phyloP scores from a whole-genome alignment of 2,113 vertebrate species.

The Malurus elegans region DNA sequence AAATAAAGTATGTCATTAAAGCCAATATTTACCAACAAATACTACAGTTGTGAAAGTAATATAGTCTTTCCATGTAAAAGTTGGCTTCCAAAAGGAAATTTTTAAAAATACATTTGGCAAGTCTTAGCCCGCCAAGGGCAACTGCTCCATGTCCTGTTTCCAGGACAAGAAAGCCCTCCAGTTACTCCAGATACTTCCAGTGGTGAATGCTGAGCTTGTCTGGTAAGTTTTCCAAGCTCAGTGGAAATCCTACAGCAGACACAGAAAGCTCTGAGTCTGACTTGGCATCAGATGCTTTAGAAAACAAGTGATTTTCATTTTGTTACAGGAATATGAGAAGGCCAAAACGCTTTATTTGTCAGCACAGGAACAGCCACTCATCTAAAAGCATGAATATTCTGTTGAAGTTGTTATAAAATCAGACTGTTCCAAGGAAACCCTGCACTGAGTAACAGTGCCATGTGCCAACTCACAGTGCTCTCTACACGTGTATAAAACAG shows the following conservation, averaged over 20 bases:
- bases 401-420: slow-evolving; percentile 6
- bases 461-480: background rate
- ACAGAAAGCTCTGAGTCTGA: slow-evolving; percentile 43
- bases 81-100: slow-evolving; percentile 29
- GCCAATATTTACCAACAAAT: slow-evolving; percentile 10
- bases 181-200: slow-evolving; percentile 2
- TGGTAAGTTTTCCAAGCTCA: background rate
- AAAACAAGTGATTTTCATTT: slow-evolving; percentile 46
- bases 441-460: background rate
- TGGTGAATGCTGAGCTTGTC: slow-evolving; percentile 49
- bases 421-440: slow-evolving; percentile 4
- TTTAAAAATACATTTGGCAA: background rate
- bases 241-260: slow-evolving; percentile 39
- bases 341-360: slow-evolving; percentile 29
- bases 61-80: background rate
- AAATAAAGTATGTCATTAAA: background rate
- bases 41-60: background rate
- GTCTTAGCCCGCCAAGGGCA: background rate
- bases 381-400: slow-evolving; percentile 4
- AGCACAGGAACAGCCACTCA: slow-evolving; percentile 23
- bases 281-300: slow-evolving; percentile 28
- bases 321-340: background rate
- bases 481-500: background rate
- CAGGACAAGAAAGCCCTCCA: slow-evolving; percentile 46
- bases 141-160: slow-evolving; percentile 30